Conservation (phyloP, 1,140 invertebrate species). For the Drosophila sp. region DNA sequence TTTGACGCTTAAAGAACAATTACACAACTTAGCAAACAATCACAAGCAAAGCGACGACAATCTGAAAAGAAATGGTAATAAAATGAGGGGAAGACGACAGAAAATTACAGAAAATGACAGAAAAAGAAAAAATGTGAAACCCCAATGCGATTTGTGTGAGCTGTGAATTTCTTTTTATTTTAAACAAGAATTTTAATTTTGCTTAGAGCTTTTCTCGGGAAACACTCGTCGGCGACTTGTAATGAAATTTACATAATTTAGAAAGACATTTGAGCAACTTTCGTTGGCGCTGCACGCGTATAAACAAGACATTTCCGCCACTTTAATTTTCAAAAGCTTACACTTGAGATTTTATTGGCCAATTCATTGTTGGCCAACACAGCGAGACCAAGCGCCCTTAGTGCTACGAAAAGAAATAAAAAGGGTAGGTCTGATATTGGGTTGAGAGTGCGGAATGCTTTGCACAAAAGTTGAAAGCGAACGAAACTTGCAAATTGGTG, state of each 20-base stretch:
- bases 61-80: conserved; percentile 63
- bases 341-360: conserved; percentile 83
- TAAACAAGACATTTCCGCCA: conserved; percentile 83
- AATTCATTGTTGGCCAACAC: conserved; percentile 78
- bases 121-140: conserved; percentile 22
- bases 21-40: conserved; percentile 77
- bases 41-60: conserved; percentile 58
- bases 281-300: conserved; percentile 58
- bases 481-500: conserved; percentile 64
- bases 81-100: conserved; percentile 18
- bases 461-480: conserved; percentile 56
- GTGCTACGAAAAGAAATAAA: neutral
- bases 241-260: conserved; percentile 84
- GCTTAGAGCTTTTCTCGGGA: conserved; percentile 60
- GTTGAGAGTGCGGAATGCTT: conserved; percentile 10
- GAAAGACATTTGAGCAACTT: conserved; percentile 79
- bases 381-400: conserved; percentile 13
- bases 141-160: conserved; percentile 51
- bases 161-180: conserved; percentile 53
- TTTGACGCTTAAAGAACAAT: conserved; percentile 71
- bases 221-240: conserved; percentile 48
- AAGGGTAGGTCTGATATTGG: neutral
- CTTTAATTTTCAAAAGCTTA: conserved; percentile 83
- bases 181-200: conserved; percentile 80
- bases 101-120: neutral